Percentiles rank a stretch among this genome's conserved stretches.
These are phyloP conservation scores for Drosophila subquinaria DNA, from an alignment of 2,888 invertebrate genomes.

Conservation along the genomic window DNA sequence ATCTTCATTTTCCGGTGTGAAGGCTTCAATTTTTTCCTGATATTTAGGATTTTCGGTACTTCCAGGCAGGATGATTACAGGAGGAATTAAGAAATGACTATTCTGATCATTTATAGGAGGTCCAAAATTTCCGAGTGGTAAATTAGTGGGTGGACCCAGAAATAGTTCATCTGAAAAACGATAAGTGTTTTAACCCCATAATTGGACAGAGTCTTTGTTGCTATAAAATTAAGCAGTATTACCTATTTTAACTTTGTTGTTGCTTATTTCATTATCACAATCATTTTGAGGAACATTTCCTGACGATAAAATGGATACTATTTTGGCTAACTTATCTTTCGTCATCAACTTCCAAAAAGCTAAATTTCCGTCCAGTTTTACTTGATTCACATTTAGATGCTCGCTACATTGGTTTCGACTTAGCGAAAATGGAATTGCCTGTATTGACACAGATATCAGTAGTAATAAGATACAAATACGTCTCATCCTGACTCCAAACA, in stretches of 20 bases:
- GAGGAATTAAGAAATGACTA: no score
- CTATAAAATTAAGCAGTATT: not conserved
- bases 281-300: not conserved
- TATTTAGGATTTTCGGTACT: not conserved
- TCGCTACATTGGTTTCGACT: not conserved
- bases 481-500: conserved; percentile 5
- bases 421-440: not conserved
- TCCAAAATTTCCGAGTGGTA: no score
- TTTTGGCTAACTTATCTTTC: not conserved
- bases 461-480: not conserved
- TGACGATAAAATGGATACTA: not conserved
- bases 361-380: not conserved
- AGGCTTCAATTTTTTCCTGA: not conserved
- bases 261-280: not conserved
- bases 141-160: no score
- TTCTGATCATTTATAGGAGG: no score
- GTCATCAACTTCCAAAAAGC: not conserved
- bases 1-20: no score
- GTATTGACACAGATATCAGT: not conserved
- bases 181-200: no score
- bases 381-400: not conserved
- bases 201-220: not conserved
- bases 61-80: no score
- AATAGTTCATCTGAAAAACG: no score
- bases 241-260: not conserved